Evolutionary conservation across 2,888 invertebrate species (phyloP).

Genomic region (Idaea dimidiata): DNA sequence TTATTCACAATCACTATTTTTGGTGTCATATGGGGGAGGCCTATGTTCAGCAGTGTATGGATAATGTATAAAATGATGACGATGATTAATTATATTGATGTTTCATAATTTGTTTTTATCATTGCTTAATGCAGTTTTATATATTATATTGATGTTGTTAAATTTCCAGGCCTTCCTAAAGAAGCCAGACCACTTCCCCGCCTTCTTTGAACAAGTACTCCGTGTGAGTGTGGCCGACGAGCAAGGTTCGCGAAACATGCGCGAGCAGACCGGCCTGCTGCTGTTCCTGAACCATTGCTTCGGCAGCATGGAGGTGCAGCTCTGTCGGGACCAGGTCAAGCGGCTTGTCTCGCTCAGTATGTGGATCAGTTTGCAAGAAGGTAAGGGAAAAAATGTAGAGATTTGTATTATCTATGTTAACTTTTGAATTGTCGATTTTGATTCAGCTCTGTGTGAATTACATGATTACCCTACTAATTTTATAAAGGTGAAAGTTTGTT

Average conservation of each 20-base stretch:
- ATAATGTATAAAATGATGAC: too few species aligned
- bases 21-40: too few species aligned
- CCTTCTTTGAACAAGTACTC: slow-evolving; percentile 91
- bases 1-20: too few species aligned
- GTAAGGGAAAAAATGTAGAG: slow-evolving; percentile 51
- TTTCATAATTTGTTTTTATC: too few species aligned
- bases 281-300: slow-evolving; percentile 98
- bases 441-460: too few species aligned
- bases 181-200: slow-evolving; percentile 87
- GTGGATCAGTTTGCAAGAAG: slow-evolving; percentile 94
- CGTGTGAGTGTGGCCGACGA: slow-evolving; percentile 86
- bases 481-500: too few species aligned
- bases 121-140: too few species aligned
- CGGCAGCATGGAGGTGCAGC: slow-evolving; percentile 97
- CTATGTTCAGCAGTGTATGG: too few species aligned
- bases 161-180: slow-evolving; percentile 87
- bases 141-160: slow-evolving; percentile 2
- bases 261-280: slow-evolving; percentile 93
- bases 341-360: slow-evolving; percentile 94
- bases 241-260: slow-evolving; percentile 58
- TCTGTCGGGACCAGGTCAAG: slow-evolving; percentile 96
- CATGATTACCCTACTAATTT: too few species aligned
- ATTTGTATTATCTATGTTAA: too few species aligned
- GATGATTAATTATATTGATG: too few species aligned
- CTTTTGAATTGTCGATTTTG: too few species aligned